phyloP scores from a whole-genome alignment of 2,797 vertebrate species.

The Danio tinwini region DNA sequence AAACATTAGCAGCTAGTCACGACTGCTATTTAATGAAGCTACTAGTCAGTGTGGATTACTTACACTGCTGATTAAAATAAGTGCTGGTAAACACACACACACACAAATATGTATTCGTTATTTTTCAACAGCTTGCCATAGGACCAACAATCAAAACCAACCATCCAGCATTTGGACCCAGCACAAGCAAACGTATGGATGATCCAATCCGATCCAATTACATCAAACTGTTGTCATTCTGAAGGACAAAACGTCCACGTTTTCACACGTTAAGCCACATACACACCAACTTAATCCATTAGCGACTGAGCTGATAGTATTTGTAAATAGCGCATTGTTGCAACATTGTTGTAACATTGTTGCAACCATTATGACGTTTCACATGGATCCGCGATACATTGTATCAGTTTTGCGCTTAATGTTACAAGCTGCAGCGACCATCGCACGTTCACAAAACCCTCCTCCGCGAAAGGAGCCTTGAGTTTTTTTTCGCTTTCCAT shows the following conservation, averaged over 20 bases:
- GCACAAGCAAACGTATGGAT: background rate
- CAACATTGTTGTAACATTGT: slow-evolving; percentile 81
- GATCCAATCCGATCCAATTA: slow-evolving; percentile 46
- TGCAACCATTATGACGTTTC: slow-evolving; percentile 59
- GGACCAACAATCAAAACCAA: background rate
- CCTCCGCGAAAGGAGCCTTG: slow-evolving; percentile 39
- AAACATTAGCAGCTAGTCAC: background rate
- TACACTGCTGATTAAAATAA: background rate
- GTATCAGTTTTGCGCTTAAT: slow-evolving; percentile 51
- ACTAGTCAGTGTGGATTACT: slow-evolving; percentile 16
- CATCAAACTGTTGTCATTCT: slow-evolving; percentile 59
- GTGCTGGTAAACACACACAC: background rate
- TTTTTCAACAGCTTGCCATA: background rate
- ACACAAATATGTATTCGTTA: background rate
- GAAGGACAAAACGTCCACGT: slow-evolving; percentile 56
- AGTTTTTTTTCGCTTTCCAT: slow-evolving; percentile 48
- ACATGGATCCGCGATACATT: slow-evolving; percentile 71
- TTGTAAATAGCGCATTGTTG: slow-evolving; percentile 39
- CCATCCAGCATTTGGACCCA: background rate
- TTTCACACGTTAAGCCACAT: slow-evolving; percentile 23
- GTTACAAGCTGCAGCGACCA: slow-evolving; percentile 49
- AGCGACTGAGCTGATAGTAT: slow-evolving; percentile 27
- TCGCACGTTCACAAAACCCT: slow-evolving; percentile 50
- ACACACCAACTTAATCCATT: slow-evolving; percentile 47
- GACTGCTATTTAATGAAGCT: slow-evolving; percentile 16